A percentile compares a stretch with the other conserved stretches of the same genome.
Evolutionary conservation across 1,140 invertebrate genomes (phyloP).

Genomic region (Pararge aegeria): DNA sequence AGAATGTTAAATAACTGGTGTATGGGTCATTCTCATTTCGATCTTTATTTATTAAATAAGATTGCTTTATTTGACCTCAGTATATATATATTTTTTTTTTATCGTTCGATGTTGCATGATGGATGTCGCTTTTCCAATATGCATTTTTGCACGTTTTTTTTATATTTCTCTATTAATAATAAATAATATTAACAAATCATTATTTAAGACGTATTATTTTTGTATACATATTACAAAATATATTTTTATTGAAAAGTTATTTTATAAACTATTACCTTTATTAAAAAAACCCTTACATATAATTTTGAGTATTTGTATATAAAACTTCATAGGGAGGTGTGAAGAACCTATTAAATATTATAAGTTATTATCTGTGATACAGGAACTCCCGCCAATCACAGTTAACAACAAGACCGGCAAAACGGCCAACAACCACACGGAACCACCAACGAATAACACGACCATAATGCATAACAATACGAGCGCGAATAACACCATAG

Average conservation of each 20-base stretch:
- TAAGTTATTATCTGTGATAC: slow-evolving; percentile 10
- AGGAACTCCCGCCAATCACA: slow-evolving; percentile 76
- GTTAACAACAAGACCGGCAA: slow-evolving; percentile 73
- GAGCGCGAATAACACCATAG: slow-evolving; percentile 71
- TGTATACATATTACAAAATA: neutral
- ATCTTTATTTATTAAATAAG: slow-evolving; percentile 43
- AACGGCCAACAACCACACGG: slow-evolving; percentile 50
- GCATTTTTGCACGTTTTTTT: slow-evolving; percentile 63
- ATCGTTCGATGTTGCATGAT: slow-evolving; percentile 69
- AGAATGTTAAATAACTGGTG: slow-evolving; percentile 36
- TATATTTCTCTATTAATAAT: slow-evolving; percentile 14
- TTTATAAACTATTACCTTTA: no score
- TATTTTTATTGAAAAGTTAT: neutral
- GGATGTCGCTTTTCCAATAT: slow-evolving; percentile 65
- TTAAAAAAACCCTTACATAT: no score
- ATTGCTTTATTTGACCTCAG: slow-evolving; percentile 33
- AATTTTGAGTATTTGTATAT: no score
- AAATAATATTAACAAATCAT: neutral
- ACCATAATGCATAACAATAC: slow-evolving; percentile 57
- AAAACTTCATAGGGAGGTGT: neutral
- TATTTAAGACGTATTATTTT: slow-evolving; percentile 5
- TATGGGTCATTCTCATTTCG: slow-evolving; percentile 73
- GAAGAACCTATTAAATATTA: slow-evolving; percentile 10
- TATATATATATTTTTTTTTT: slow-evolving; percentile 45
- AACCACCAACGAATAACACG: slow-evolving; percentile 36